phyloP scores from a whole-genome alignment of 2,113 vertebrate genomes.

The Neogobius melanostomus region DNA sequence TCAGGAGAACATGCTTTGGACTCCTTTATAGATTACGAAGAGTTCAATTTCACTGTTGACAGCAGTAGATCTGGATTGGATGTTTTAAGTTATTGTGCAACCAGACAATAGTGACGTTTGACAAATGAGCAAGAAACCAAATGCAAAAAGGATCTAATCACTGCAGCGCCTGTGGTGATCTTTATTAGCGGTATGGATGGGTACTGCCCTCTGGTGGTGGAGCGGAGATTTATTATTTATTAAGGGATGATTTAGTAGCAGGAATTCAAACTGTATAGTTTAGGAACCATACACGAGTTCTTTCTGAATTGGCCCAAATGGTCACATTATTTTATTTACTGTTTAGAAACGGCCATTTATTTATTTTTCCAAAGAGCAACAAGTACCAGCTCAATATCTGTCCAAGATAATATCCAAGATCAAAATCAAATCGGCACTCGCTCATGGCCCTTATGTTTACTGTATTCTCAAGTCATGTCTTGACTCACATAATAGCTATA shows the following conservation, averaged over 20 bases:
- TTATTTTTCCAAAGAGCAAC: too few relatives aligned
- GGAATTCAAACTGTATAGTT: too few relatives aligned
- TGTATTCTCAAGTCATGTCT: too few relatives aligned
- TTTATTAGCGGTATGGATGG: slow-evolving; percentile 16
- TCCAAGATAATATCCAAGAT: too few relatives aligned
- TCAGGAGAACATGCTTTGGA: slow-evolving; percentile 24
- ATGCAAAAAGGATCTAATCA: slow-evolving; percentile 26
- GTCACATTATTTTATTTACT: too few relatives aligned
- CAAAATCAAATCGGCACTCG: too few relatives aligned
- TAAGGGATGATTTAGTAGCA: not conserved
- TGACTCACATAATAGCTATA: too few relatives aligned
- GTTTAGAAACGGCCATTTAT: too few relatives aligned
- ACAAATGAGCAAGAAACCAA: slow-evolving; percentile 10
- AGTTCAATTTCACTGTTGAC: slow-evolving; percentile 4
- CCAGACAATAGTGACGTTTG: slow-evolving; percentile 7
- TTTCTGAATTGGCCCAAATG: too few relatives aligned
- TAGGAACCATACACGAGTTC: too few relatives aligned
- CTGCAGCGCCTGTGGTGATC: slow-evolving; percentile 33
- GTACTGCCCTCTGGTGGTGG: slow-evolving; percentile 56
- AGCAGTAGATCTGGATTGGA: not conserved
- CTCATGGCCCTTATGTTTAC: too few relatives aligned
- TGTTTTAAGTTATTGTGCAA: slow-evolving; percentile 17
- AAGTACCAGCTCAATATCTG: too few relatives aligned
- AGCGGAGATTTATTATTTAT: not conserved
- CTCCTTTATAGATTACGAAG: slow-evolving; percentile 15